These are phyloP conservation scores for Chrysochloris asiatica DNA, from an alignment of 2,113 vertebrate species.

Conservation along the genomic window DNA sequence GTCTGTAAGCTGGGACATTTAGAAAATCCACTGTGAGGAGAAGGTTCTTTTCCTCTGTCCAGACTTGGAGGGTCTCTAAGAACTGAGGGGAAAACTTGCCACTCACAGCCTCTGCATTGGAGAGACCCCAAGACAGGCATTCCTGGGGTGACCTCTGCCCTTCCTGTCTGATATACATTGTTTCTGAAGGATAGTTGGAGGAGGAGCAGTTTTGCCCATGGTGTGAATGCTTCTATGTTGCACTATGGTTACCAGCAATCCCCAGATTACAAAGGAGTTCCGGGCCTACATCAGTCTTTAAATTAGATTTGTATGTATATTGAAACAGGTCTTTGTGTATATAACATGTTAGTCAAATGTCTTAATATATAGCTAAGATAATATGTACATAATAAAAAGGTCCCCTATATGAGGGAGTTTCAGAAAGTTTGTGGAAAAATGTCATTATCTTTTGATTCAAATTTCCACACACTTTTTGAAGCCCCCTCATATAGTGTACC, in stretches of 20 bases:
- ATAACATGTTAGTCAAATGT: not conserved
- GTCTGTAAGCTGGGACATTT: not conserved
- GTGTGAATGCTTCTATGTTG: not conserved
- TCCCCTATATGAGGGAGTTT: no score
- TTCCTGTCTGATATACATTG: no score
- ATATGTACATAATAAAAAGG: no score
- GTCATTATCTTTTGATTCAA: no score
- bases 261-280: not conserved
- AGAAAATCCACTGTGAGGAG: not conserved
- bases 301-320: no score
- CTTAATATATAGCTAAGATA: no score
- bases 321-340: not conserved
- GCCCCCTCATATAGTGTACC: no score
- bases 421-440: no score
- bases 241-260: accelerated
- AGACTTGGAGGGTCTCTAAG: not conserved
- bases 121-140: not conserved
- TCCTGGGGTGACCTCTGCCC: not conserved
- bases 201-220: not conserved
- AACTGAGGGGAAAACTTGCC: not conserved
- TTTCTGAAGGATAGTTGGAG: not conserved
- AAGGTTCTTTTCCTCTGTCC: not conserved
- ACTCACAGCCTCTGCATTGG: not conserved
- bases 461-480: no score
- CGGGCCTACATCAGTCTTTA: not conserved